Base-by-base conservation (phyloP, 2,888 invertebrate genomes). In the Euclidia mi region DNA sequence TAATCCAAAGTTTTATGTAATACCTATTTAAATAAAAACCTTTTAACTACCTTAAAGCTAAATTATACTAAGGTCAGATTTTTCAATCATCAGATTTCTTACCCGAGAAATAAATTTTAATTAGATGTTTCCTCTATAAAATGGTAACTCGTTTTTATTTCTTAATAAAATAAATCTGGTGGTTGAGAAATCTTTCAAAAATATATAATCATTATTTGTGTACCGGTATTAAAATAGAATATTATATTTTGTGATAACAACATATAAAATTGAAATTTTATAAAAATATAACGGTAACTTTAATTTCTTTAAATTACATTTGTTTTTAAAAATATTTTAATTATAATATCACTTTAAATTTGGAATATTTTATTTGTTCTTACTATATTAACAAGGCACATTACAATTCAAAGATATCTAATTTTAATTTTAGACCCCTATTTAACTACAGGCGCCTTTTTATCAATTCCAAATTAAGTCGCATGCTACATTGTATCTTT, bases 371-470 rank as follows among this genome's bases (percentile, higher is more conserved):
- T n/a, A 17, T 12, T 37, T 37, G 37, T 37, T 37, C 37, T 17
- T 34, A 12, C 20, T 25, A 25, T 25, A 25, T 25, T 14, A 15
- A 15, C 34, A 34, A 34, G 34, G 15, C 34, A 14, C 14, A 34
- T 2, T 14, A 34, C 34, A 14, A 14, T 34, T 34, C 4, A 2
- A n/a, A 32, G 12, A 11, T 32, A 32, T n/a, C 0, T n/a, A 32
- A 25, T n/a, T n/a, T n/a, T n/a, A n/a, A n/a, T n/a, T n/a, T n/a
- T n/a, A n/a, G n/a, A n/a, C n/a, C n/a, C n/a, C n/a, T n/a, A n/a
- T 34, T 34, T 34, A 34, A 34, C 34, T 14, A 43, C 68, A 40
- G 2, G 29, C 25, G 40, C 43, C 44, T 63, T 14, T 35, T 25
- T 7, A 12, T 43, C 28, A 25, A 18, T 20, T 1, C 29, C 34